Evolutionary conservation across 2,113 vertebrate genomes (phyloP).

Genomic region (Enhydra lutris): DNA sequence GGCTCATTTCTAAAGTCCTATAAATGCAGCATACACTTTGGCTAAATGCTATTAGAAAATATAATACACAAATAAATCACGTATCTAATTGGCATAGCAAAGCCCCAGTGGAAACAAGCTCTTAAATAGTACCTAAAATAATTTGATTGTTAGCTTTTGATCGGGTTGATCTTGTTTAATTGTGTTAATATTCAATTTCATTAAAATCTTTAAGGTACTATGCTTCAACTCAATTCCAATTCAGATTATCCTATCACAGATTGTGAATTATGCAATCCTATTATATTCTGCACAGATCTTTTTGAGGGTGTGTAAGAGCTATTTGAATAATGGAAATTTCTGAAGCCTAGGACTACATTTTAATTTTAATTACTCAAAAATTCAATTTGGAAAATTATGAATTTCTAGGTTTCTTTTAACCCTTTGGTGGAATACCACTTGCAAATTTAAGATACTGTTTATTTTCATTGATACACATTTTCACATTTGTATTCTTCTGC

Average conservation of each 20-base stretch:
- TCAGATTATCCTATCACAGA: background rate
- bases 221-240: background rate
- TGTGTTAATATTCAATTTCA: background rate
- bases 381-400: constrained; percentile 4
- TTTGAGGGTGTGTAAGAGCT: background rate
- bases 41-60: background rate
- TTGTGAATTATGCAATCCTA: background rate
- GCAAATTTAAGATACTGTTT: background rate
- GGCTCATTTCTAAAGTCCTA: background rate
- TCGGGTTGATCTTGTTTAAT: constrained; percentile 26
- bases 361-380: background rate
- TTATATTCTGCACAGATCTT: background rate
- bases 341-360: background rate
- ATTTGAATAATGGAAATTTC: background rate
- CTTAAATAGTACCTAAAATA: background rate
- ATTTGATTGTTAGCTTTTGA: background rate
- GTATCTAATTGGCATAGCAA: background rate
- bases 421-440: background rate
- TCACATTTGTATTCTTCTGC: background rate
- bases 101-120: background rate
- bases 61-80: constrained; percentile 12
- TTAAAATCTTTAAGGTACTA: constrained; percentile 49
- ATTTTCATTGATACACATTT: background rate
- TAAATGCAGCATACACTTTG: background rate
- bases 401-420: background rate